Percentiles rank a stretch among this genome's conserved stretches.
These are phyloP conservation scores for Pipistrellus pygmaeus DNA, from an alignment of 2,797 vertebrate species.

Conservation along the genomic window DNA sequence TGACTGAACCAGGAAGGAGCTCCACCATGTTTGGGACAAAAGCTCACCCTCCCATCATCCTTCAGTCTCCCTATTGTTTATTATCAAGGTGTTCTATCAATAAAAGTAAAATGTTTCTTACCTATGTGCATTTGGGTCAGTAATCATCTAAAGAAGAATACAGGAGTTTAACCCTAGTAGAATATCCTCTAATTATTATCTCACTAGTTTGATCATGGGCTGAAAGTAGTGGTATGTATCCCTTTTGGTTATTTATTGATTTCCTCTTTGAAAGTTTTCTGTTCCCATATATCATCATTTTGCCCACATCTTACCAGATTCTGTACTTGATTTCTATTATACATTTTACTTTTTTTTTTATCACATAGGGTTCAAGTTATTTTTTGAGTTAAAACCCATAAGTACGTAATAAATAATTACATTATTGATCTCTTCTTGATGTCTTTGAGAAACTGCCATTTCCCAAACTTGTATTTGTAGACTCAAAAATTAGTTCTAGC, in stretches of 20 bases:
- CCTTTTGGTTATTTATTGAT: slow-evolving; percentile 44
- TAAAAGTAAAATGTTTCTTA: slow-evolving; percentile 38
- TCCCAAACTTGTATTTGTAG: slow-evolving; percentile 73
- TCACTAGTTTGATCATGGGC: not conserved
- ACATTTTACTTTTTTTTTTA: slow-evolving; percentile 58
- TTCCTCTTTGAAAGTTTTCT: slow-evolving; percentile 34
- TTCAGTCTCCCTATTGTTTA: not conserved
- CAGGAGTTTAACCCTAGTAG: not conserved
- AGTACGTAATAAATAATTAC: slow-evolving; percentile 68
- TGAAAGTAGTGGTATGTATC: not conserved
- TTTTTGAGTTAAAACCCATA: slow-evolving; percentile 72
- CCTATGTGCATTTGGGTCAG: not conserved
- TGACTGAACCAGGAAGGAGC: not conserved
- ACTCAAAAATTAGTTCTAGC: slow-evolving; percentile 71
- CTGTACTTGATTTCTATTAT: slow-evolving; percentile 61
- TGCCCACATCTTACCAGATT: slow-evolving; percentile 51
- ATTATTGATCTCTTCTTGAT: slow-evolving; percentile 74
- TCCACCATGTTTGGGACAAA: not conserved
- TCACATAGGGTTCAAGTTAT: not conserved
- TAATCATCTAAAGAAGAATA: slow-evolving; percentile 23
- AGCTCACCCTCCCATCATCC: not conserved
- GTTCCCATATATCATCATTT: slow-evolving; percentile 58
- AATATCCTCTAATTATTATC: slow-evolving; percentile 22
- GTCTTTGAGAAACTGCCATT: slow-evolving; percentile 69
- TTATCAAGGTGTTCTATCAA: not conserved